Evolutionary conservation across 2,113 vertebrate genomes (phyloP), one percentile per base, ranked within the genome.

Genomic region (Leucoraja erinaceus): DNA sequence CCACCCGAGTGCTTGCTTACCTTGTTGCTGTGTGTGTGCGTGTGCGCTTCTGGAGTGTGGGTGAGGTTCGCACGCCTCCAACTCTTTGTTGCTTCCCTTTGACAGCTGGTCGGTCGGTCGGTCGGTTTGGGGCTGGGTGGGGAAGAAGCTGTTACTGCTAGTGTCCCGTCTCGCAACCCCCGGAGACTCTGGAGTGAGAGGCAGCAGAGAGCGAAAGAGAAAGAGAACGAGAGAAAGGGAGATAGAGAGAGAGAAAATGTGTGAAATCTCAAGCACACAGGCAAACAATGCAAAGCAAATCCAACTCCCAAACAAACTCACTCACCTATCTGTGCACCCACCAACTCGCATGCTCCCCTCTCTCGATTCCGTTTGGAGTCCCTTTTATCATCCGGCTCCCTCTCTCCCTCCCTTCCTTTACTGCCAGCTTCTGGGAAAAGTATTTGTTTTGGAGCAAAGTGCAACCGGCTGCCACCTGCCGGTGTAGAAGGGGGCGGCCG

Each of bases 1-100:
- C 56, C 22, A 54, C 7, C 22, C 20, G 66, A 74, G 66, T 4
- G 56, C 88, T 91, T 91, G 56, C 88, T 91, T 91, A 91, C 68
- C 90, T 91, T 54, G 66, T 28, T 47, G n/a, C n/a, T n/a, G n/a
- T n/a, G 66, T 28, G n/a, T n/a, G n/a, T n/a, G n/a, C n/a, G n/a
- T n/a, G n/a, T n/a, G n/a, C n/a, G 68, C 5, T 72, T 70, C 33
- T 33, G 68, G 88, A 47, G 31, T 66, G 84, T 33, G 33, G 12
- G 61, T 70, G 88, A 47, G 63, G 18, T 31, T 28, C 12, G 31
- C 66, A 72, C 68, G 18, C 68, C 20, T 38, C 86, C 86, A 68
- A 90, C 86, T 90, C 86, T 90, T 90, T 90, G 86, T 90, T 68
- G 22, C 66, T 70, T 90, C 61, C 63, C 86, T 91, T 91, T 47